Evolutionary conservation across 2,797 vertebrate species (phyloP).

Genomic region (Trematomus bernacchii): DNA sequence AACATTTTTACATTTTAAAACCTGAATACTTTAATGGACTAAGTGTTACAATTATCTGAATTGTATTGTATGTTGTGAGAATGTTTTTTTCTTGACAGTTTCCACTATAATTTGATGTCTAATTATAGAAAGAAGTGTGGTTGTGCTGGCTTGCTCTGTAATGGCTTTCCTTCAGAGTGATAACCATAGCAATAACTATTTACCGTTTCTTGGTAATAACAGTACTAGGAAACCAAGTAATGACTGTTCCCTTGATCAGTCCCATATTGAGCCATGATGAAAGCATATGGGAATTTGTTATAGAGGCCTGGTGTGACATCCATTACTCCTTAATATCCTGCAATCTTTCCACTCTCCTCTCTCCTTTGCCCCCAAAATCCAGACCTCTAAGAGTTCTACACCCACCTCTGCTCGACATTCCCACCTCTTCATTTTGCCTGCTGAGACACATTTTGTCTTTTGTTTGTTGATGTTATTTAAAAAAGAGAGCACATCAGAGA

Average conservation of each 20-base stretch:
- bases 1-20: conserved; percentile 15
- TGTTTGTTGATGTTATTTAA: conserved; percentile 69
- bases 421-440: conserved; percentile 52
- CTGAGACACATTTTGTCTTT: conserved; percentile 66
- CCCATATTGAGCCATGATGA: conserved; percentile 78
- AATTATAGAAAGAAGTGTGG: conserved; percentile 63
- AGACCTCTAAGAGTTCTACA: conserved; percentile 56
- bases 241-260: conserved; percentile 83
- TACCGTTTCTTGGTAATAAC: conserved; percentile 78
- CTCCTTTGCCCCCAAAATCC: conserved; percentile 64
- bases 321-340: conserved; percentile 80
- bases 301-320: conserved; percentile 75
- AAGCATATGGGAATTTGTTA: conserved; percentile 80
- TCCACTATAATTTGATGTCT: conserved; percentile 46
- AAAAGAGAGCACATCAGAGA: conserved; percentile 60
- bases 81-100: conserved; percentile 33
- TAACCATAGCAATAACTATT: conserved; percentile 79
- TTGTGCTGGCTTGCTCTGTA: conserved; percentile 50
- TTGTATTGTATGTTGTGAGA: conserved; percentile 33
- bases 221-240: conserved; percentile 75
- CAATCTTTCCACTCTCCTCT: conserved; percentile 67
- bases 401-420: conserved; percentile 54
- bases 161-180: conserved; percentile 65
- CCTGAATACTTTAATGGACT: conserved; percentile 10
- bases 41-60: background rate